A percentile compares a stretch with the other conserved stretches of the same genome.
Evolutionary conservation across 2,797 vertebrate genomes (phyloP).

Genomic region (Phyllotis vaccarum): DNA sequence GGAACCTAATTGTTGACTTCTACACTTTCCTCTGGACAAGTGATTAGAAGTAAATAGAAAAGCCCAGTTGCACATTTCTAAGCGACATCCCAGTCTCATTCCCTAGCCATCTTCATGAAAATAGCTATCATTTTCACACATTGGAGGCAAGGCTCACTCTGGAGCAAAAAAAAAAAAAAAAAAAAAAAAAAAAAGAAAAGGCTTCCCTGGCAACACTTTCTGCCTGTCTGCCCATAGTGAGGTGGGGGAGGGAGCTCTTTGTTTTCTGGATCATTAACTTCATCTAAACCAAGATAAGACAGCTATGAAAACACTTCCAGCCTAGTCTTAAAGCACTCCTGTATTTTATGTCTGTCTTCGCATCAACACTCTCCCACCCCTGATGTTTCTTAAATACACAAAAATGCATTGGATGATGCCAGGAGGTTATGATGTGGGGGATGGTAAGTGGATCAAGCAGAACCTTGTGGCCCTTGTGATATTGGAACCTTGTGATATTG

Average conservation of each 20-base stretch:
- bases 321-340: not conserved
- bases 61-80: not conserved
- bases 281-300: not conserved
- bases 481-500: constrained; percentile 38
- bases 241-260: not conserved
- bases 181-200: not conserved
- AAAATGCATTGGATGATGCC: not conserved
- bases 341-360: constrained; percentile 5
- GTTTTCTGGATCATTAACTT: constrained; percentile 5
- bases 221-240: not conserved
- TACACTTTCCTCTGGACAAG: constrained; percentile 57
- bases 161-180: not conserved
- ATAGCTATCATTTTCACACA: constrained; percentile 19
- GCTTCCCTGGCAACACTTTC: not conserved
- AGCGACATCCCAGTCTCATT: not conserved
- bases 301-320: not conserved
- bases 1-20: constrained; percentile 48
- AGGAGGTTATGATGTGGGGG: not conserved
- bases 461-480: not conserved
- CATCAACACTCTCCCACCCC: accelerated
- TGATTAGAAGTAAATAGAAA: constrained; percentile 60
- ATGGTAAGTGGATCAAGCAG: not conserved
- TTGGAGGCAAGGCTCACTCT: not conserved
- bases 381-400: constrained; percentile 15
- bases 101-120: not conserved